Evolutionary conservation across 1,140 invertebrate species (phyloP).

Genomic region (Myzus persicae): DNA sequence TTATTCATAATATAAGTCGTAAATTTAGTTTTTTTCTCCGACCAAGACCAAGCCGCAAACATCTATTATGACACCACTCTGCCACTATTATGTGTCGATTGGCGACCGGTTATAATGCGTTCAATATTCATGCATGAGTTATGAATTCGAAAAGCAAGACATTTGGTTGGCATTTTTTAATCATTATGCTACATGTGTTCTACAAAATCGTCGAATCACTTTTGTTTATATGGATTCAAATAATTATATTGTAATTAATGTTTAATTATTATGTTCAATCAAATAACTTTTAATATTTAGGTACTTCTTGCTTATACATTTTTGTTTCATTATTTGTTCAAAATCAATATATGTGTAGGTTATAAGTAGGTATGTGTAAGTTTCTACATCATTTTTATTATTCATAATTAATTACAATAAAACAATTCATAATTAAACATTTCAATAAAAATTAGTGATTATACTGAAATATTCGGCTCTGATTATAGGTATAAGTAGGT

Average conservation of each 20-base stretch:
- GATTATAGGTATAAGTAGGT: not conserved
- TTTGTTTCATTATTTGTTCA: not conserved
- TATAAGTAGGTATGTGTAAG: no score
- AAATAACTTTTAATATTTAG: no score
- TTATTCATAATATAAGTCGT: not conserved
- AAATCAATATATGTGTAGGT: not conserved
- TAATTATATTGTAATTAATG: not conserved
- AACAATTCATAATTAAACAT: no score
- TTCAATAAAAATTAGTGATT: no score
- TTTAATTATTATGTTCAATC: not conserved
- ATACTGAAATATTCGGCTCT: no score
- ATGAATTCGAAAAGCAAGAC: not conserved
- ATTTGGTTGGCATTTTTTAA: not conserved
- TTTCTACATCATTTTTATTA: no score
- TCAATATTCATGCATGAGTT: not conserved
- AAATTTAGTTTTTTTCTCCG: not conserved
- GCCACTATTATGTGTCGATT: not conserved
- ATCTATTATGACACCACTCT: not conserved
- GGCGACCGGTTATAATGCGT: not conserved
- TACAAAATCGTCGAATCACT: not conserved
- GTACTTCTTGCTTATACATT: not conserved
- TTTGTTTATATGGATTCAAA: not conserved
- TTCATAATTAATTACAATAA: no score
- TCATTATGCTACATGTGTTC: not conserved
- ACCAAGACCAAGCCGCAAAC: not conserved